Evolutionary conservation across 2,113 vertebrate genomes (phyloP).

Genomic region (Onychostoma macrolepis): DNA sequence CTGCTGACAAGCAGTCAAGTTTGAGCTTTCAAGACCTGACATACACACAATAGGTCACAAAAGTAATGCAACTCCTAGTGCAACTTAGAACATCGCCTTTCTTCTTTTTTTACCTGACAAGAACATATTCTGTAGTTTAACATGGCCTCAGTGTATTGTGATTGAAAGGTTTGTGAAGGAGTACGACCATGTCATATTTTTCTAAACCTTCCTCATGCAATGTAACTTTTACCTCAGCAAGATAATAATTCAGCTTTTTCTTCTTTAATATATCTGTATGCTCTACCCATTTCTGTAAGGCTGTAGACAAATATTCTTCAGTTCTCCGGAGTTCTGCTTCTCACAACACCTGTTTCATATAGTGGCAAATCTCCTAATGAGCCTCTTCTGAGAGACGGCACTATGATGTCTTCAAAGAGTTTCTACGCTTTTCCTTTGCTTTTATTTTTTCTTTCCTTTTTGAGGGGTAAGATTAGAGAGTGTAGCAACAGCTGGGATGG

Average conservation of each 20-base stretch:
- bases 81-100: background rate
- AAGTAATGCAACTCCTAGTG: constrained; percentile 1
- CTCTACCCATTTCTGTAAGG: background rate
- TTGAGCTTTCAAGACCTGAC: constrained; percentile 1
- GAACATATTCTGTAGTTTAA: constrained; percentile 50
- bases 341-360: background rate
- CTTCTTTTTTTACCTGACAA: constrained; percentile 62
- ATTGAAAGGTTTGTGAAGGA: constrained; percentile 10
- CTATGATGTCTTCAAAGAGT: constrained; percentile 24
- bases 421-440: background rate
- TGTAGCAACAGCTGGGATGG: constrained; percentile 23
- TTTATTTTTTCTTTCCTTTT: background rate
- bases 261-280: background rate
- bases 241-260: background rate
- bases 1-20: background rate
- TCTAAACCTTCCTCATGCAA: constrained; percentile 31
- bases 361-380: constrained; percentile 12
- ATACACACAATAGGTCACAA: background rate
- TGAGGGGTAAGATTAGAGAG: background rate
- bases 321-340: background rate
- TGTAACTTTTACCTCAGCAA: constrained; percentile 16
- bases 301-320: background rate
- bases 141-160: constrained; percentile 60
- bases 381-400: background rate
- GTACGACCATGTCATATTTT: constrained; percentile 47